Conservation (phyloP, 2,888 invertebrate species). For the Cotesia congregata region DNA sequence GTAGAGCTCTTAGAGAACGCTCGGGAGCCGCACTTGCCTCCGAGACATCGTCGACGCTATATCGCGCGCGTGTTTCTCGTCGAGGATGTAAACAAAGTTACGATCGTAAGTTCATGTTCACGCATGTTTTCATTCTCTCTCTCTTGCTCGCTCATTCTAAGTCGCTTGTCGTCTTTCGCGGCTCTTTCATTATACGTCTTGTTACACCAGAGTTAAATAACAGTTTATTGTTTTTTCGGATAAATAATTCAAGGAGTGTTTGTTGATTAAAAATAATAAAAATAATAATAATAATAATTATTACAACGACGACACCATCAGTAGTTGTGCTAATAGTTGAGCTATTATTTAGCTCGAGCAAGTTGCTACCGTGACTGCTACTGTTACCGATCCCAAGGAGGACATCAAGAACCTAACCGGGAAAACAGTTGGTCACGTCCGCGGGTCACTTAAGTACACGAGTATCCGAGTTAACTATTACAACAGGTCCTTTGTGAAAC, state of each 20-base stretch:
- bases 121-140: conserved; percentile 31
- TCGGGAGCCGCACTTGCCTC: conserved; percentile 53
- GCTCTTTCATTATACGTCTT: not conserved
- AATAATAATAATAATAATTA: not conserved
- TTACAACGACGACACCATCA: not conserved
- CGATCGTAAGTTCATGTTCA: conserved; percentile 33
- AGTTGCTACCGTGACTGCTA: not conserved
- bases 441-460: not conserved
- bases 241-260: no score
- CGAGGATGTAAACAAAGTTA: conserved; percentile 43
- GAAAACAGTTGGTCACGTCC: not conserved
- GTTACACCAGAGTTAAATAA: not conserved
- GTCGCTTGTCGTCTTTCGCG: not conserved
- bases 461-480: not conserved
- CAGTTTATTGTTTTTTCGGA: no score
- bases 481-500: not conserved
- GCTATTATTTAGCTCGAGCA: not conserved
- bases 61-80: conserved; percentile 36
- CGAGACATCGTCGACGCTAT: conserved; percentile 51
- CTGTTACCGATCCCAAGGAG: not conserved
- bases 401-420: not conserved
- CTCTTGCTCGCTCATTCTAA: conserved; percentile 1
- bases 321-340: not conserved
- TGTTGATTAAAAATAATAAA: no score
- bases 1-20: conserved; percentile 42